phyloP scores from a whole-genome alignment of 1,140 invertebrate genomes.

The Dendrolimus kikuchii region DNA sequence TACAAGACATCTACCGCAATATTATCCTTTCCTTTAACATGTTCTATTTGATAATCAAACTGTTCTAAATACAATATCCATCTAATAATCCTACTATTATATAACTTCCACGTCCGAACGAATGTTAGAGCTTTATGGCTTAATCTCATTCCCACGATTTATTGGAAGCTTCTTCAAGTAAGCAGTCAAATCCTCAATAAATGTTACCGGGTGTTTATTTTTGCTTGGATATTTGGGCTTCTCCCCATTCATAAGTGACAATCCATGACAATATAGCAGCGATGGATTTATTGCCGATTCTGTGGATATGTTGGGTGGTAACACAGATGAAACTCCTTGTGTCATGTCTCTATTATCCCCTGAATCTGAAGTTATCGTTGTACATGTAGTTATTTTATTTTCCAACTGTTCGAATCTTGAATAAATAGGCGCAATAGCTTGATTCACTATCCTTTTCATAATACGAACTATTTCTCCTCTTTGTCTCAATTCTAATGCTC shows the following conservation, averaged over 20 bases:
- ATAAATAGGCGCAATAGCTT: neutral
- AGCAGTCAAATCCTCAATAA: neutral
- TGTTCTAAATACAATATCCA: constrained; percentile 56
- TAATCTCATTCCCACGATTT: neutral
- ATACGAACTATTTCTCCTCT: too few species aligned
- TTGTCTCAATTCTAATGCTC: too few species aligned
- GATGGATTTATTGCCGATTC: neutral
- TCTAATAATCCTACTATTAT: constrained; percentile 43
- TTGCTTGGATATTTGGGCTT: neutral
- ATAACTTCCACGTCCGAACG: constrained; percentile 43
- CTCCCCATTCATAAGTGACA: neutral
- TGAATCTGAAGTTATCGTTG: neutral
- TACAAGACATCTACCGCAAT: constrained; percentile 30
- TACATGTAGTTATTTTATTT: neutral
- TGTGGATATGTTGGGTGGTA: neutral
- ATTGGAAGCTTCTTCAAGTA: neutral
- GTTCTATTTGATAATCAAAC: constrained; percentile 48
- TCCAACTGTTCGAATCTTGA: neutral
- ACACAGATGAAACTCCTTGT: neutral
- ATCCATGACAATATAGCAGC: neutral
- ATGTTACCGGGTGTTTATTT: neutral
- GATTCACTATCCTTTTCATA: neutral
- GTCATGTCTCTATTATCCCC: neutral
- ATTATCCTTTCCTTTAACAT: constrained; percentile 34
- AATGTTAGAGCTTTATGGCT: constrained; percentile 53